A percentile compares a stretch with the other conserved stretches of the same genome.
Evolutionary conservation across 1,140 invertebrate species (phyloP).

Genomic region (Dryas iulia): DNA sequence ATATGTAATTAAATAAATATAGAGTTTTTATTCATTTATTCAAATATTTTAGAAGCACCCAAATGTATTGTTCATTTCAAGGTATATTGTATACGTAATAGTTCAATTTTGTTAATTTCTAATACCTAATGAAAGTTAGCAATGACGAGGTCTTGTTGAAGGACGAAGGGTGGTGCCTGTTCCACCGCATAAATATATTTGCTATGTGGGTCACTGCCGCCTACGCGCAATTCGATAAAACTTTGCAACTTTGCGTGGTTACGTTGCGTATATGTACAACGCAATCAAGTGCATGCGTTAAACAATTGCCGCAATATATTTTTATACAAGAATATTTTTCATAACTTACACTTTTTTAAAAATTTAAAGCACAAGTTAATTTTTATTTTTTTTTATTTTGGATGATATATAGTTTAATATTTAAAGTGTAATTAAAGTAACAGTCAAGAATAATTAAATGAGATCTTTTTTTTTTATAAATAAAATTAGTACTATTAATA

Average conservation of each 20-base stretch:
- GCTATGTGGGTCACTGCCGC: constrained; percentile 73
- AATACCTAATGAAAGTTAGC: constrained; percentile 26
- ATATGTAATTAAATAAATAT: neutral
- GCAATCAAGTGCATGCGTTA: neutral
- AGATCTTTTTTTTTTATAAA: neutral
- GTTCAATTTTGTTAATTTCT: neutral
- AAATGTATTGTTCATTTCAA: too few species aligned
- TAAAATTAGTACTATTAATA: neutral
- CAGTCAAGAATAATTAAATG: neutral
- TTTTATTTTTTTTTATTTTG: neutral
- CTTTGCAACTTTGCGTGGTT: constrained; percentile 43
- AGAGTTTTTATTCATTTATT: neutral
- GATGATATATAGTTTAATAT: neutral
- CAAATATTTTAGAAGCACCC: too few species aligned
- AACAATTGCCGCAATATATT: neutral
- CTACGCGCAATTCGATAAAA: constrained; percentile 74
- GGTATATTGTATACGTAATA: neutral
- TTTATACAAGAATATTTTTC: neutral
- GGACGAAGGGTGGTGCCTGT: constrained; percentile 54
- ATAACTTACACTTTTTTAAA: neutral
- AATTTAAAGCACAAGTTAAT: too few species aligned
- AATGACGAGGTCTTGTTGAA: constrained; percentile 39
- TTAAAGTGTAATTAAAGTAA: neutral
- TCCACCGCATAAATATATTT: constrained; percentile 47
- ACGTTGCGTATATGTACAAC: constrained; percentile 1